Conservation (phyloP, 2,113 vertebrate species). For the Lepidothrix coronata region DNA sequence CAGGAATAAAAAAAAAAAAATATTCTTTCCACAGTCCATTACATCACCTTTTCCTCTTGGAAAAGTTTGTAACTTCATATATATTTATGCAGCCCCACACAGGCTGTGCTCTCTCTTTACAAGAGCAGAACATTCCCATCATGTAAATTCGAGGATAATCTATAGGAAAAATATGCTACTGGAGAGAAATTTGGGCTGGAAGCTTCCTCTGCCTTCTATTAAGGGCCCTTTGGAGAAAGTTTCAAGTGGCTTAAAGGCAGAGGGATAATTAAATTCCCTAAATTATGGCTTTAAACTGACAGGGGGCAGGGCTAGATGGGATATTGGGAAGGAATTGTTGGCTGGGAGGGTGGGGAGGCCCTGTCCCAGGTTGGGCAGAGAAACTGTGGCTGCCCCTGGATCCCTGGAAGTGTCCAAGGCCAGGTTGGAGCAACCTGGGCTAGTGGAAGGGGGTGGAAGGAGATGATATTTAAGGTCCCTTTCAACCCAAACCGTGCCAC, state of each 20-base stretch:
- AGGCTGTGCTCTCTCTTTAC: neutral
- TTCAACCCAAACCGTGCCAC: neutral
- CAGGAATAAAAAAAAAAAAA: neutral
- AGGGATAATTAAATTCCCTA: neutral
- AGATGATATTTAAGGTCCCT: neutral
- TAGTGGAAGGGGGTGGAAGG: accelerated
- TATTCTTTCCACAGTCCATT: slow-evolving; percentile 37
- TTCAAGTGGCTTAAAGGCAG: neutral
- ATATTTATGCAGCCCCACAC: neutral
- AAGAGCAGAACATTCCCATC: neutral
- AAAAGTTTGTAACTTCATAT: neutral
- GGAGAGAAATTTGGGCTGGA: neutral
- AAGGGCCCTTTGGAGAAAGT: neutral
- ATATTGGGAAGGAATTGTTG: neutral
- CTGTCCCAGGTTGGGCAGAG: neutral
- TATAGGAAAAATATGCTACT: neutral
- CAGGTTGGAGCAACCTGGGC: neutral
- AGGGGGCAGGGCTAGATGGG: neutral
- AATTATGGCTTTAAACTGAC: neutral
- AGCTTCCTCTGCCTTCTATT: neutral
- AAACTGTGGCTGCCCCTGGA: neutral
- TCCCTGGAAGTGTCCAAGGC: neutral
- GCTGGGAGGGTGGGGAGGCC: neutral
- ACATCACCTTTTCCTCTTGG: slow-evolving; percentile 55
- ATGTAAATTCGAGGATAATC: neutral